Evolutionary conservation across 2,113 vertebrate species (phyloP).

Genomic region (Trichechus manatus): DNA sequence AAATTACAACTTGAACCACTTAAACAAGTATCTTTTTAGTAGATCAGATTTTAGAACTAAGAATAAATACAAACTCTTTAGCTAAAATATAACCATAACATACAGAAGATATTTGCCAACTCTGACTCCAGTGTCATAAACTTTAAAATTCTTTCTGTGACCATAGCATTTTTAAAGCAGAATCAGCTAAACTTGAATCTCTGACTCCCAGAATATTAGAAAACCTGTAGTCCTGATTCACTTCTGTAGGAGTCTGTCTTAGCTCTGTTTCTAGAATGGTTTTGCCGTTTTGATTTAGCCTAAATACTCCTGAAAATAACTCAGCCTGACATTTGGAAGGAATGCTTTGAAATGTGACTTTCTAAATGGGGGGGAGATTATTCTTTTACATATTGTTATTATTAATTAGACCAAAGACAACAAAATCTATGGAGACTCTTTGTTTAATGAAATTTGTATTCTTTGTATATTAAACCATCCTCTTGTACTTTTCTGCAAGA

Average conservation of each 20-base stretch:
- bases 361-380: not conserved
- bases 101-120: not conserved
- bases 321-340: not conserved
- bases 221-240: not conserved
- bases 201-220: not conserved
- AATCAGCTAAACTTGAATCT: slow-evolving; percentile 45
- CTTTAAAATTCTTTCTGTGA: slow-evolving; percentile 44
- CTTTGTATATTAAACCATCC: slow-evolving; percentile 27
- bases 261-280: not conserved
- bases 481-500: not conserved
- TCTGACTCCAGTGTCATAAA: not conserved
- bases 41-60: slow-evolving; percentile 45
- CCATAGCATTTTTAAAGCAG: slow-evolving; percentile 38
- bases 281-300: slow-evolving; percentile 53
- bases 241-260: not conserved
- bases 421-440: slow-evolving; percentile 16
- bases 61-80: slow-evolving; percentile 33
- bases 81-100: slow-evolving; percentile 8
- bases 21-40: slow-evolving; percentile 21
- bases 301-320: slow-evolving; percentile 44
- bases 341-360: slow-evolving; percentile 50
- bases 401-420: not conserved
- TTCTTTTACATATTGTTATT: not conserved
- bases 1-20: slow-evolving; percentile 29
- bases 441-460: slow-evolving; percentile 38